Conservation (phyloP, 2,113 vertebrate species). For the Cranoglanis bouderius region DNA sequence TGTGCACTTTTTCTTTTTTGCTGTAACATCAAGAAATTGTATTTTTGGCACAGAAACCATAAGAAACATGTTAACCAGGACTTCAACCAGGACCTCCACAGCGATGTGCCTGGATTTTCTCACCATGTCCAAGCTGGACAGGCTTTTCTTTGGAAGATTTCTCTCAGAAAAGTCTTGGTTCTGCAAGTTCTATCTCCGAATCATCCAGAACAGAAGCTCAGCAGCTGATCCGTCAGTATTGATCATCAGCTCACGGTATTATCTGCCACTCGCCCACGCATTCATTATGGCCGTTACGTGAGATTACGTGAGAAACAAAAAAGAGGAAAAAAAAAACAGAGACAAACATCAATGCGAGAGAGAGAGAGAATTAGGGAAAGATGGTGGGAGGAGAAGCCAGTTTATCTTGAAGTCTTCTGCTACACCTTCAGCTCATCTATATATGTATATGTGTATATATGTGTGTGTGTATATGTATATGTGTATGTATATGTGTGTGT, state of each 20-base stretch:
- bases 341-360: neutral
- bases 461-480: too few relatives aligned
- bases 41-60: neutral
- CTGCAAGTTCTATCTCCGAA: neutral
- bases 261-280: constrained; percentile 63
- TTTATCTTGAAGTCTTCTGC: neutral
- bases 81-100: neutral
- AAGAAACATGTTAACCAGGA: neutral
- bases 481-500: too few relatives aligned
- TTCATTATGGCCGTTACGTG: constrained; percentile 66
- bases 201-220: constrained; percentile 58
- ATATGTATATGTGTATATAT: too few relatives aligned
- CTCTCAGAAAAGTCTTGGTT: neutral
- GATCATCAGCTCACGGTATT: constrained; percentile 70
- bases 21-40: neutral
- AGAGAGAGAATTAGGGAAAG: neutral
- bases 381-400: neutral
- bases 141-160: too few relatives aligned
- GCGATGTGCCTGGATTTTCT: neutral
- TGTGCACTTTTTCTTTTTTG: neutral
- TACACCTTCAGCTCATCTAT: too few relatives aligned
- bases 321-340: too few relatives aligned
- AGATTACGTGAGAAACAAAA: neutral
- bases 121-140: too few relatives aligned
- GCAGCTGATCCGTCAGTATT: constrained; percentile 66